Evolutionary conservation across 2,888 invertebrate genomes (phyloP), one percentile per base, ranked within the genome.

Genomic region (Horisme vitalbata): DNA sequence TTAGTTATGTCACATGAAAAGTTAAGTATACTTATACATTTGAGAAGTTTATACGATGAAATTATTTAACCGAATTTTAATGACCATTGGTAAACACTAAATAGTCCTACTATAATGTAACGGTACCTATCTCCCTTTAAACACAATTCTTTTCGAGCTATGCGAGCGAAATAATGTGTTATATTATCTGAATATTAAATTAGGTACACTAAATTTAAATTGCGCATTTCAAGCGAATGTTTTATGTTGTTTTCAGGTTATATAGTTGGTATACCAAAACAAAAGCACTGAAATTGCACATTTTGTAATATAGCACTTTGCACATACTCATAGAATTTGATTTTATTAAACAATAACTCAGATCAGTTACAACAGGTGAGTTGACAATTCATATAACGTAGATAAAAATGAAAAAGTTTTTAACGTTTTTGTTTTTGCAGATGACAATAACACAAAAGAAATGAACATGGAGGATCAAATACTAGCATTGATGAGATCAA

Each of bases 231-330:
- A 36, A 26, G 15, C 15, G 2, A 30, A 32, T 4, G n/a, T 14
- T 30, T 9, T 32, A 37, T 49, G 8, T 32, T 53, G 46, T 49
- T 84, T 83, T 55, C 84, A 87, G 88, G 86, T 69, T 88, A 85
- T 61, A 50, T 87, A 48, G 68, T 88, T 56, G 79, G 68, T 54
- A 58, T 83, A 57, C 68, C 69, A 47, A 57, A 60, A 54, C 62
- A 62, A 68, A 58, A 57, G 54, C 65, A 75, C 75, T 68, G 35
- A 57, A 37, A 39, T 48, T 48, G 65, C 71, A 61, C 68, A 10
- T 52, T 55, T 45, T 41, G 62, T 75, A 65, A 79, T 65, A 65
- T 74, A 63, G 79, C 72, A 81, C 84, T 47, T 52, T 51, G 63
- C 71, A 67, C 67, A 18, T 36, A 36, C 2, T 30, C 11, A 46